These are phyloP conservation scores for Palloptera scutellata DNA, from an alignment of 2,888 invertebrate species.

Conservation along the genomic window DNA sequence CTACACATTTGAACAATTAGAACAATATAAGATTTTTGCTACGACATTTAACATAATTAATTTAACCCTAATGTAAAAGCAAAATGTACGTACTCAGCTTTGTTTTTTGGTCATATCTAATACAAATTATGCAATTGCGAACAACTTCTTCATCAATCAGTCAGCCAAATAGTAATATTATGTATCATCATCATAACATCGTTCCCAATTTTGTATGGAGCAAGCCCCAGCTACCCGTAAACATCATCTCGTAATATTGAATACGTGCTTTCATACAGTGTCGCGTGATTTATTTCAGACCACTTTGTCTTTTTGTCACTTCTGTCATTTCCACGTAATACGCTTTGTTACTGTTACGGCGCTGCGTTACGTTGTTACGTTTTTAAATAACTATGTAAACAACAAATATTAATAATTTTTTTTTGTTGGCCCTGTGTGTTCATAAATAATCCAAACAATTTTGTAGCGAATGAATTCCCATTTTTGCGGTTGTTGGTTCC, in stretches of 20 bases:
- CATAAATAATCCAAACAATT: neutral
- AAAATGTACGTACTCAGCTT: too few species aligned
- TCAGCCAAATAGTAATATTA: neutral
- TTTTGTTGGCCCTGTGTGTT: neutral
- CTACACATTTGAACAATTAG: too few species aligned
- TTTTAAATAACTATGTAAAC: neutral
- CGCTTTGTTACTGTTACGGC: neutral
- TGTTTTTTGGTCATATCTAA: too few species aligned
- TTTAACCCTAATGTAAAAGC: too few species aligned
- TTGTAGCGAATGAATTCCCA: neutral
- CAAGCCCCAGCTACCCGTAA: neutral
- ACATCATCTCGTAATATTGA: neutral
- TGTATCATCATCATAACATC: neutral
- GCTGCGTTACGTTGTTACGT: neutral
- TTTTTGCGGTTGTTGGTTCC: constrained; percentile 6
- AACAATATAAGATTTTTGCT: too few species aligned
- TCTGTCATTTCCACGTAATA: neutral
- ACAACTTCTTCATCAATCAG: too few species aligned
- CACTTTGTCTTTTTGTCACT: neutral
- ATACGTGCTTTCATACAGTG: neutral
- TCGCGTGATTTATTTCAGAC: neutral
- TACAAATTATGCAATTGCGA: too few species aligned
- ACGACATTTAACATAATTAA: too few species aligned
- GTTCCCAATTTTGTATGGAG: neutral
- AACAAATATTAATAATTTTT: neutral